These are phyloP conservation scores for Trachemys scripta DNA, from an alignment of 2,113 vertebrate genomes.

Conservation along the genomic window DNA sequence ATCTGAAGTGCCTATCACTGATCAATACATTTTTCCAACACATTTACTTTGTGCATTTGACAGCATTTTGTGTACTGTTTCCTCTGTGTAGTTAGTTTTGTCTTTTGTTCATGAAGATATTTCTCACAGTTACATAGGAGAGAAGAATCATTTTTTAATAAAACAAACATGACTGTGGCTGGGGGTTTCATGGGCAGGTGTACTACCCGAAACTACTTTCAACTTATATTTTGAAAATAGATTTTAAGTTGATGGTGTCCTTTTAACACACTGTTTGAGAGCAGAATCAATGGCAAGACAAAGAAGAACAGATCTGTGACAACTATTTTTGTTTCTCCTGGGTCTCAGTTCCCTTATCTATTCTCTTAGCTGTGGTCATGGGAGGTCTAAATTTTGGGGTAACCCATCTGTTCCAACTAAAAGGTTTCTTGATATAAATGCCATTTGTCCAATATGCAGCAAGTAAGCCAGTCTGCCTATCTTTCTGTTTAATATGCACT, in stretches of 20 bases:
- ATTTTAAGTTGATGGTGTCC: not conserved
- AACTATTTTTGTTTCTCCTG: not conserved
- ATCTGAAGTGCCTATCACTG: not conserved
- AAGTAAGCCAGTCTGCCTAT: not conserved
- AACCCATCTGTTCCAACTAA: not conserved
- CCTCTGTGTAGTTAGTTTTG: not conserved
- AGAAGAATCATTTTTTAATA: not conserved
- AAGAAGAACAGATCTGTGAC: not conserved
- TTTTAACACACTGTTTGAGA: not conserved
- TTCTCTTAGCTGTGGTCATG: not conserved
- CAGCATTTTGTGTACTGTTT: not conserved
- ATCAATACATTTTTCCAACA: not conserved
- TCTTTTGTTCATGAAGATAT: not conserved
- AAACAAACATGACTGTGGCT: not conserved
- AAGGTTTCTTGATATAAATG: not conserved
- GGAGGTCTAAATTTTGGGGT: not conserved
- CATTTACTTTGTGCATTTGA: not conserved
- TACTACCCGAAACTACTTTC: not conserved
- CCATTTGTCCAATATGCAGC: not conserved
- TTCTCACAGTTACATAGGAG: not conserved
- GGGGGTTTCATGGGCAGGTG: not conserved
- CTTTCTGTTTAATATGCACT: not conserved
- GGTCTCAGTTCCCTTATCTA: not conserved
- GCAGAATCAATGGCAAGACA: not conserved
- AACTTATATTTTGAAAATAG: not conserved